Evolutionary conservation across 2,113 vertebrate genomes (phyloP), one percentile per base, ranked within the genome.

Genomic region (Stictonetta naevosa): DNA sequence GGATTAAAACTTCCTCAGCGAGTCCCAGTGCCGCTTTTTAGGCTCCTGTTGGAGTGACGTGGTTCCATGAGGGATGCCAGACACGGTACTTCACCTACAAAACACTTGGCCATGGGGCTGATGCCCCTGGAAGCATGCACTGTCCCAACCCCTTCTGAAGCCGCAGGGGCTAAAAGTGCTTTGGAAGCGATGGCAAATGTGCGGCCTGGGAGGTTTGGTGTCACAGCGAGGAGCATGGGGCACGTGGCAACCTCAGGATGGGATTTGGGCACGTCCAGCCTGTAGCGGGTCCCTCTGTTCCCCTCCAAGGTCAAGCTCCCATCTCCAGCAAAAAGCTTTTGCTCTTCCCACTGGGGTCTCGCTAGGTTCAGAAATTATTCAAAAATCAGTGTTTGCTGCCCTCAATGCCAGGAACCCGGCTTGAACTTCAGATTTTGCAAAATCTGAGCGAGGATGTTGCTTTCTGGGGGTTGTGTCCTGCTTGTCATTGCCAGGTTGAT

Each of bases 21-120:
- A 6, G 16, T 25, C 33, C 42, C 1, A 0, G 3, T 21, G 36
- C 26, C 4, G 3, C 4, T 44, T 38, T 16, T 31, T 13, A 2
- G 9, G 22, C 0, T 0, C 62, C 21, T 9, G 10, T 15, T 1
- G 0, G 31, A 21, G 55, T 3, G 1, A 46, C 10, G 9, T 72
- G n/a, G 15, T 62, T 33, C 86, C 3, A 1, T 2, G 23, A 33
- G 56, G 18, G 56, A 20, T 18, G 28, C 1, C 2, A 63, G 28
- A 28, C 56, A 7, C 0, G 13, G 6, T 0, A 1, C 18, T 55
- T 26, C 1, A 0, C 28, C 18, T 29, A 46, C 22, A 6, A 11
- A 69, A 28, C 2, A 2, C 46, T 15, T 7, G 0, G 4, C 8
- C 0, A 3, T 28, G 33, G 58, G 21, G n/a, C 58, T 22, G 12